These are phyloP conservation scores for Spatulosminthurus flaviceps DNA, from an alignment of 2,888 invertebrate species.

Conservation along the genomic window DNA sequence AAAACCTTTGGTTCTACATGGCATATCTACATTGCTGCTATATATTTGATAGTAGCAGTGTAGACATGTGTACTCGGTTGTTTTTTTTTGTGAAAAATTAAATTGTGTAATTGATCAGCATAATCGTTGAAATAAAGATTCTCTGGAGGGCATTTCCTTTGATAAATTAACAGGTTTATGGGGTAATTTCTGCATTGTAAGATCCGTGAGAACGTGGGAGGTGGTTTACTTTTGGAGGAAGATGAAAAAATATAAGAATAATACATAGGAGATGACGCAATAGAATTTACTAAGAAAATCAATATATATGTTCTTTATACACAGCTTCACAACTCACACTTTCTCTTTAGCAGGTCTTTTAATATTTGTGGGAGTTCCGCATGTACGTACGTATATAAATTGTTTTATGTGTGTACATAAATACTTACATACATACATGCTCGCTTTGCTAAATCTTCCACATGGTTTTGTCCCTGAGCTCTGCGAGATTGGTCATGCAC, in stretches of 20 bases:
- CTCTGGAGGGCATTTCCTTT: neutral
- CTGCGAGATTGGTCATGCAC: too few relatives aligned
- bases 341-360: neutral
- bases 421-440: neutral
- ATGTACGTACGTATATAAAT: too few relatives aligned
- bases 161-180: neutral
- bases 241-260: constrained; percentile 16
- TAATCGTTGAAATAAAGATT: neutral
- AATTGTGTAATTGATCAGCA: neutral
- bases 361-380: too few relatives aligned
- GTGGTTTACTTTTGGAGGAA: neutral
- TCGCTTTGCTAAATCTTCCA: neutral
- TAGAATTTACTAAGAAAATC: constrained; percentile 28
- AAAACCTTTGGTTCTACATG: too few relatives aligned
- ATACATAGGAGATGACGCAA: constrained; percentile 25
- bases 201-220: neutral
- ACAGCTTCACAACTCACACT: neutral
- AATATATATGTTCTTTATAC: constrained; percentile 21
- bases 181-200: neutral
- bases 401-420: too few relatives aligned
- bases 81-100: too few relatives aligned
- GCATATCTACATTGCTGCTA: too few relatives aligned
- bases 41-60: neutral
- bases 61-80: too few relatives aligned
- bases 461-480: neutral